Base-by-base conservation (phyloP, 2,797 vertebrate species). In the Mus minutoides region DNA sequence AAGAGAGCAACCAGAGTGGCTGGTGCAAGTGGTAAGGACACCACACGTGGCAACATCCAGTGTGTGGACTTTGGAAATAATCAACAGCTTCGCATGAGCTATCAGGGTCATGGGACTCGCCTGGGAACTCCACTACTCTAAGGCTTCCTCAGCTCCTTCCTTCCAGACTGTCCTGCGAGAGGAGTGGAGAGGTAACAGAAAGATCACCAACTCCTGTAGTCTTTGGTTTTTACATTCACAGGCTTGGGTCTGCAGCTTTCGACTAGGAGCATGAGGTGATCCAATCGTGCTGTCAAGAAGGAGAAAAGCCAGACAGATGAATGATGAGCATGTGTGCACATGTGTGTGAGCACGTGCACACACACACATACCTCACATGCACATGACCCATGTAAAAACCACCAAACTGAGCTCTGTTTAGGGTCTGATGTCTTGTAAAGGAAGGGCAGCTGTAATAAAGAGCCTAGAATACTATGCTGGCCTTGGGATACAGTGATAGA, bases 91-190 rank as follows among this genome's bases (percentile, higher is more conserved):
- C 12, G 86, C 4, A 12, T 64, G 49, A 62, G 13, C 64, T 67
- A 80, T 79, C 62, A 88, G 43, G 12, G 2, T 52, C 22, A 7
- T 43, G 13, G 40, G 75, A 90, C 56, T 90, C 12, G 83, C 24
- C 26, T 75, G 58, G 78, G 94, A 91, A 77, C 88, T 82, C 54
- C 24, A 29, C 78, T 62, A 62, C 84, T 94, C 76, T 5, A 82
- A 91, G 54, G 64, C 9, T n/a, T 89, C 37, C 84, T 78, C 10
- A 37, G 54, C 37, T 56, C 80, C 71, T 76, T 80, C 34, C 24
- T 46, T 76, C 73, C 24, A 76, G 40, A 76, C 73, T 14, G 67
- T 34, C 34, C 34, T 87, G 10, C 21, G 11, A 85, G 83, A 64
- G 10, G 19, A 8, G 1, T 7, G 22, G 49, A 7, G 69, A 62